These are phyloP conservation scores for Phataginus tetradactyla DNA, from an alignment of 2,797 vertebrate species.

Conservation along the genomic window DNA sequence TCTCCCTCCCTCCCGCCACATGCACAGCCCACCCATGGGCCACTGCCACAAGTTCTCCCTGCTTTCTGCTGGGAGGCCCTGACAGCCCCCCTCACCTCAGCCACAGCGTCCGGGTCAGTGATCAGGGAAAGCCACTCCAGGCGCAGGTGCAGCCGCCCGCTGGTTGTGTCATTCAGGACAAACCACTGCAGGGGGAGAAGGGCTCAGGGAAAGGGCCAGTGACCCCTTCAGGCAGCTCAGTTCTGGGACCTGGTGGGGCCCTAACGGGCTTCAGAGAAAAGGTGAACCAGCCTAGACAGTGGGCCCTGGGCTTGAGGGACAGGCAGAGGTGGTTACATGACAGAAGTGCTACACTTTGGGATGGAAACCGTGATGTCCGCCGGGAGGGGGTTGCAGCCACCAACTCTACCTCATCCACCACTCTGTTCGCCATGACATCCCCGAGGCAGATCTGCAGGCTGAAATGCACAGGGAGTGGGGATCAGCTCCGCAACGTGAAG, in stretches of 20 bases:
- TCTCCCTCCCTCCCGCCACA: not conserved
- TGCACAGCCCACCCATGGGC: not conserved
- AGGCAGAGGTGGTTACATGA: not conserved
- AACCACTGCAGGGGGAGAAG: slow-evolving; percentile 90
- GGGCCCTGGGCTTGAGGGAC: not conserved
- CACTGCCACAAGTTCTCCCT: no score
- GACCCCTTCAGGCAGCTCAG: not conserved
- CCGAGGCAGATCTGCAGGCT: slow-evolving; percentile 93
- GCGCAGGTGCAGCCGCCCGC: slow-evolving; percentile 91
- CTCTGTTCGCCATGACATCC: slow-evolving; percentile 91
- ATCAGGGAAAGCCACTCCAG: slow-evolving; percentile 95
- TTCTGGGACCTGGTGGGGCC: not conserved
- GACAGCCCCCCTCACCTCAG: slow-evolving; percentile 86
- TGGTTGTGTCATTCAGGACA: slow-evolving; percentile 87
- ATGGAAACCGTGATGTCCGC: not conserved
- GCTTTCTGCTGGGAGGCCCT: not conserved
- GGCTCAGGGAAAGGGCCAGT: not conserved
- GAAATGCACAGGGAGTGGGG: slow-evolving; percentile 37
- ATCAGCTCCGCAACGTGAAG: not conserved
- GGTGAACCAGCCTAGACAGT: not conserved
- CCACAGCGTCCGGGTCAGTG: slow-evolving; percentile 85
- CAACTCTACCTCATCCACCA: slow-evolving; percentile 92
- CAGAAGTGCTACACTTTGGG: not conserved
- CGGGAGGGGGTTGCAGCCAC: not conserved
- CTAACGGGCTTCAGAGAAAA: not conserved